These are phyloP conservation scores for Indicator indicator DNA, from an alignment of 2,113 vertebrate genomes.

Conservation along the genomic window DNA sequence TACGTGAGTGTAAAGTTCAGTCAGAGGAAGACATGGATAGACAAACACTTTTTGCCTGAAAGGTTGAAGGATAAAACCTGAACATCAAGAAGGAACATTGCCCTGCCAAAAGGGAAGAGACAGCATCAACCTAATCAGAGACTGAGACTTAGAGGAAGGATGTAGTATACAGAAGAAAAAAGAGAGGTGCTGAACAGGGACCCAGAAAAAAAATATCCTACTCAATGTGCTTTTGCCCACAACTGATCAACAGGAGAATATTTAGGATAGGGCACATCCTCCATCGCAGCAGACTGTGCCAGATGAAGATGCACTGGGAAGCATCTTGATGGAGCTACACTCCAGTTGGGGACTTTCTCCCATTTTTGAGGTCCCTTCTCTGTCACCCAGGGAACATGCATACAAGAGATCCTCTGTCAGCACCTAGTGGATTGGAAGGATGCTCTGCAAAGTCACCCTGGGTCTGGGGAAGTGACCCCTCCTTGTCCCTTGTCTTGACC, in stretches of 20 bases:
- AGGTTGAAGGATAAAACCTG: not conserved
- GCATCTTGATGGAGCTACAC: accelerated
- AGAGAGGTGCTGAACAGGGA: not conserved
- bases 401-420: not conserved
- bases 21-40: not conserved
- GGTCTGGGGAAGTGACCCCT: not conserved
- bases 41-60: not conserved
- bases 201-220: not conserved
- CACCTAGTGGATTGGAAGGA: not conserved
- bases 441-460: not conserved
- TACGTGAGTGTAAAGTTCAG: not conserved
- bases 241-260: not conserved
- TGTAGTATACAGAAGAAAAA: not conserved
- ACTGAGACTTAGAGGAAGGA: not conserved
- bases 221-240: not conserved
- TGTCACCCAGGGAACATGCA: not conserved
- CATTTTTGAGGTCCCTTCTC: not conserved
- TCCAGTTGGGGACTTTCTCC: not conserved
- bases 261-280: not conserved
- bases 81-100: not conserved
- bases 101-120: not conserved
- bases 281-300: too few species aligned
- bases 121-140: not conserved
- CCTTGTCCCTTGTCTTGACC: too few species aligned
- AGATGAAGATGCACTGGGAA: not conserved